Base-by-base conservation (phyloP, 2,888 invertebrate species). In the Macrosiphum euphorbiae region DNA sequence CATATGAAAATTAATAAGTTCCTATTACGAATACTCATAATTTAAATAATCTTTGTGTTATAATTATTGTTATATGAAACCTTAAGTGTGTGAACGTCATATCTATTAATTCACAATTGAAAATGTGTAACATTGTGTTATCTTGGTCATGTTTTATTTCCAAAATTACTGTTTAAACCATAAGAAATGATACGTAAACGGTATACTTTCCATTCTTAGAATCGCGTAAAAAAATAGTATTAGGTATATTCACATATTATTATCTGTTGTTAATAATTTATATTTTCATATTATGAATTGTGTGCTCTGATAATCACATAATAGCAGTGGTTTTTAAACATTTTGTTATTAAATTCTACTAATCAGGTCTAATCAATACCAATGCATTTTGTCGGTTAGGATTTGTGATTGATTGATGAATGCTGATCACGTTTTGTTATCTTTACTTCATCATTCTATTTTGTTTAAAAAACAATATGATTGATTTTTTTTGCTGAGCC, bases 81-180 rank as follows among this genome's bases (percentile, higher is more conserved):
- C 44, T n/a, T 41, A 35, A 78, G 11, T 67, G 67, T n/a, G 78
- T 35, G 35, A 78, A 78, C 20, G 35, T 78, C 78, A 78, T 78
- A 78, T 78, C 44, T 88, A 88, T 88, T 88, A 16, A 47, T 24
- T 26, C 41, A 88, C 47, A 24, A 26, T 52, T 88, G 78, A 78
- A 78, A 35, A 78, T 78, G 78, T 78, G 20, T 78, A 35, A 35
- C 20, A 78, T 35, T 20, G 8, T 35, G 35, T 78, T 41, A 35
- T 78, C 78, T 78, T 78, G 20, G 35, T 78, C 11, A 50, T 84
- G 47, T 44, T 78, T 91, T 91, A 91, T 91, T 89, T 16, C 5
- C 41, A 88, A n/a, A 90, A 13, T 52, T 13, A 61, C 20, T 35
- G 8, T 78, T 78, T 20, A 35, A 20, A 78, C 78, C 35, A 35